Percentiles rank a stretch among this genome's conserved stretches.
Evolutionary conservation across 2,888 invertebrate species (phyloP).

Genomic region (Lithophane leautieri): DNA sequence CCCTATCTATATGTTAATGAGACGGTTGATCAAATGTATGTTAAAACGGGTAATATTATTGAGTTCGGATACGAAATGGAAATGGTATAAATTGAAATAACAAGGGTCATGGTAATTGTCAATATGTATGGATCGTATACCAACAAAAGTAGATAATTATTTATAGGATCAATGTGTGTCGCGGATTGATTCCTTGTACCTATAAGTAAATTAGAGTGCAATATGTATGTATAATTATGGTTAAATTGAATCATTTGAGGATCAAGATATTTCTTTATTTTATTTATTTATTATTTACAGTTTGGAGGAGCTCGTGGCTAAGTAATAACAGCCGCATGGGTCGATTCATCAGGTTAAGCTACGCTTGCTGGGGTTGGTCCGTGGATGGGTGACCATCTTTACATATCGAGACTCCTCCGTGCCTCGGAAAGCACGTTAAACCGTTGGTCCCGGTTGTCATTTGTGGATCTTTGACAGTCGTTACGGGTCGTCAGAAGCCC

Average conservation of each 20-base stretch:
- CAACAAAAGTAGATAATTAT: neutral
- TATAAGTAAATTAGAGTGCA: neutral
- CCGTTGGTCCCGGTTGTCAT: too few species aligned
- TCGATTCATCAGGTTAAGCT: too few species aligned
- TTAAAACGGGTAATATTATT: slow-evolving; percentile 79
- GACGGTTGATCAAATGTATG: slow-evolving; percentile 81
- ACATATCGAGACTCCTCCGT: too few species aligned
- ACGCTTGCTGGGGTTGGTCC: too few species aligned
- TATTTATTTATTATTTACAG: neutral
- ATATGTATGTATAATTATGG: neutral
- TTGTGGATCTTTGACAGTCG: too few species aligned
- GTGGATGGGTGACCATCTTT: too few species aligned
- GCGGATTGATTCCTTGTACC: slow-evolving; percentile 19
- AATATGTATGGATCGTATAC: slow-evolving; percentile 33
- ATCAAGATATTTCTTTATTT: neutral
- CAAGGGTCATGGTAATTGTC: slow-evolving; percentile 72
- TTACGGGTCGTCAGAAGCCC: too few species aligned
- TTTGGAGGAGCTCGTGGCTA: too few species aligned
- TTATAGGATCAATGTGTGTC: neutral
- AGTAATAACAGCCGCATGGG: too few species aligned
- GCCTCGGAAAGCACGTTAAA: too few species aligned
- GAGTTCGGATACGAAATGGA: slow-evolving; percentile 69
- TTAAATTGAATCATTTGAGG: slow-evolving; percentile 18
- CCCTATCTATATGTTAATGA: slow-evolving; percentile 83
- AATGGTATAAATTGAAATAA: slow-evolving; percentile 76